Evolutionary conservation across 2,113 vertebrate genomes (phyloP).

Genomic region (Pardalotus punctatus): DNA sequence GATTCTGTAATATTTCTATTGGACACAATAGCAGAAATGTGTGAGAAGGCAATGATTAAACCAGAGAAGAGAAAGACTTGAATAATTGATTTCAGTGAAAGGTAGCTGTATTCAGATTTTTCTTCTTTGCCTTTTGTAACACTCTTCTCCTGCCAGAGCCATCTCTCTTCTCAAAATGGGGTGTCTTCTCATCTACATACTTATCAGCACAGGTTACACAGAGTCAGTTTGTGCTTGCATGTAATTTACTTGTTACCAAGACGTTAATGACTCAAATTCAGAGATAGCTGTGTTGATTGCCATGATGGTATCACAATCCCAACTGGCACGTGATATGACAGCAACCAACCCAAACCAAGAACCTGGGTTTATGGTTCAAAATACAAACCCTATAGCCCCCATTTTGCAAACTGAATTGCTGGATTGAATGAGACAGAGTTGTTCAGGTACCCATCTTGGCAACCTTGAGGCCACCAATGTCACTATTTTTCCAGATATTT

Average conservation of each 20-base stretch:
- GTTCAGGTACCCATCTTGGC: not conserved
- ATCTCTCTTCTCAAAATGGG: not conserved
- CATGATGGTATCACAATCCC: not conserved
- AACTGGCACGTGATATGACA: rapidly evolving
- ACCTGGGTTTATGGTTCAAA: not conserved
- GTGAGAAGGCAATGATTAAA: not conserved
- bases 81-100: not conserved
- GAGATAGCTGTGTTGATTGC: not conserved
- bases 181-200: not conserved
- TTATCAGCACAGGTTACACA: not conserved
- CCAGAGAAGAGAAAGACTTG: not conserved
- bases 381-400: not conserved
- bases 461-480: not conserved
- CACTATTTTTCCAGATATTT: not conserved
- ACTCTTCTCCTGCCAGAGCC: not conserved
- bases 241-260: not conserved
- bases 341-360: not conserved
- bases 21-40: not conserved
- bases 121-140: not conserved
- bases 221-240: not conserved
- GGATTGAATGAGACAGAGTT: not conserved
- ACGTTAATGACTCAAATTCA: not conserved
- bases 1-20: not conserved
- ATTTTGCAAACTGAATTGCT: not conserved
- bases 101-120: not conserved